Conservation (phyloP, 2,113 vertebrate species). For the Platysternon megacephalum region DNA sequence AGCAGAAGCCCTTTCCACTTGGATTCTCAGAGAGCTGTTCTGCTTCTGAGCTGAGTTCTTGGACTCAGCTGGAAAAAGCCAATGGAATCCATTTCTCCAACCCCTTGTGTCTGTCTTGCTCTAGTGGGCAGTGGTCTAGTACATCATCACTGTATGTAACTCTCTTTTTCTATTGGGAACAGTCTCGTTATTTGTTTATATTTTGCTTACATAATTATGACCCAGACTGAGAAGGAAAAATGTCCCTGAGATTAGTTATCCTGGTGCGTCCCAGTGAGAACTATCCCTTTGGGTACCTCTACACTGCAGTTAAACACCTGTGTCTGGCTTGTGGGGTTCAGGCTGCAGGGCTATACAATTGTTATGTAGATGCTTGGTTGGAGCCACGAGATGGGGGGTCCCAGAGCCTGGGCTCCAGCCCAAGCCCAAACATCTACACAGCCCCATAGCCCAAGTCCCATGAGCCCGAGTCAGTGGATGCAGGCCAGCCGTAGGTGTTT, state of each 20-base stretch:
- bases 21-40: not conserved
- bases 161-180: not conserved
- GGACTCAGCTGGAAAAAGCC: not conserved
- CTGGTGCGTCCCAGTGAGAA: not conserved
- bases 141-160: fast-evolving
- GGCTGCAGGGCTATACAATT: too few species aligned
- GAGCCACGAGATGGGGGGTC: too few species aligned
- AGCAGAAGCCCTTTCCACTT: not conserved
- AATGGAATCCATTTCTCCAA: not conserved
- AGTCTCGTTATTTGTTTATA: not conserved
- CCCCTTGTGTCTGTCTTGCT: not conserved
- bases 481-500: too few species aligned
- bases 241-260: not conserved
- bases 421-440: too few species aligned
- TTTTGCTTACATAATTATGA: not conserved
- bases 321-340: too few species aligned
- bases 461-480: too few species aligned
- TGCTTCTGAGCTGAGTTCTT: not conserved
- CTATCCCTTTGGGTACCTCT: not conserved
- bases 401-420: too few species aligned
- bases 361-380: too few species aligned
- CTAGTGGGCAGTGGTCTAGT: not conserved
- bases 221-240: slow-evolving; percentile 18
- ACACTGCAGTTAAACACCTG: too few species aligned
- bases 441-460: too few species aligned